phyloP scores from a whole-genome alignment of 2,888 invertebrate genomes.

The Oscheius onirici region DNA sequence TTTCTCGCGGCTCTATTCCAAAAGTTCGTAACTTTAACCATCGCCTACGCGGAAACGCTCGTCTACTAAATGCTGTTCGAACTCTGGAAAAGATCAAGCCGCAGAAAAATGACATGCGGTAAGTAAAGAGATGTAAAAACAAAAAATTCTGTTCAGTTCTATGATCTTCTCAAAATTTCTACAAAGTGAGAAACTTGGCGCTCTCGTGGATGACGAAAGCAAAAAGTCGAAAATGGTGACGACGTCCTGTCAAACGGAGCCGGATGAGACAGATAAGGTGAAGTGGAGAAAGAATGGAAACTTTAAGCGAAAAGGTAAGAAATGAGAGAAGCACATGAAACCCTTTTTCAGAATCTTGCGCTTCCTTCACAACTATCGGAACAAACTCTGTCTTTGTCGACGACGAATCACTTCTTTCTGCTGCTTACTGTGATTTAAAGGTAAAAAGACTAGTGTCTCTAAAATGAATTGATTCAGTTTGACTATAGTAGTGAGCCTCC shows the following conservation, averaged over 20 bases:
- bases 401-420: conserved; percentile 64
- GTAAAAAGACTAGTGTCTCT: conserved; percentile 28
- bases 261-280: conserved; percentile 15
- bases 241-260: conserved; percentile 29
- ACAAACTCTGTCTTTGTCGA: conserved; percentile 49
- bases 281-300: conserved; percentile 34
- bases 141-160: conserved; percentile 34
- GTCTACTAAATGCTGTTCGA: conserved; percentile 52
- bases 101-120: conserved; percentile 34
- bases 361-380: conserved; percentile 46
- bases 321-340: not conserved
- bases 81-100: conserved; percentile 43
- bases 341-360: conserved; percentile 37
- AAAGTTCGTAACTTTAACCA: not conserved
- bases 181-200: conserved; percentile 53
- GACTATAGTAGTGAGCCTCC: conserved; percentile 41
- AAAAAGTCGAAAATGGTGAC: conserved; percentile 38
- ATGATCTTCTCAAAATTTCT: conserved; percentile 59
- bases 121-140: not conserved
- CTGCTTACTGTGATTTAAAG: conserved; percentile 63
- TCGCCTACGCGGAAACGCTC: conserved; percentile 32
- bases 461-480: conserved; percentile 21
- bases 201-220: conserved; percentile 53
- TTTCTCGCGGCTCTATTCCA: conserved; percentile 11
- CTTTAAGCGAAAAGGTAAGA: conserved; percentile 8